Evolutionary conservation across 2,888 invertebrate genomes (phyloP).

Genomic region (Atherix ibis): DNA sequence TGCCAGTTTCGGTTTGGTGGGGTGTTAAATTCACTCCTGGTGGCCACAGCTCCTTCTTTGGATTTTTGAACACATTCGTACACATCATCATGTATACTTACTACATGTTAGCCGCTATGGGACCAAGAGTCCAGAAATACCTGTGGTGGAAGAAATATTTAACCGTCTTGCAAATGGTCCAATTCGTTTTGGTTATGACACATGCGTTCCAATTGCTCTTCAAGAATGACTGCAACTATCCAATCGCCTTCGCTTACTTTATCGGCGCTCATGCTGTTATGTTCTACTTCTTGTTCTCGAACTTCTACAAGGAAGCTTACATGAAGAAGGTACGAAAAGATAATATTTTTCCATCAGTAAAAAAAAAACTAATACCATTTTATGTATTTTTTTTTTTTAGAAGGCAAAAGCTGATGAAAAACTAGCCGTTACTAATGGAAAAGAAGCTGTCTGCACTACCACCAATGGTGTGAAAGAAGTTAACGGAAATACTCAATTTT

Average conservation of each 20-base stretch:
- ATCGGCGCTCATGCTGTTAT: slow-evolving; percentile 83
- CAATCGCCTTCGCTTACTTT: slow-evolving; percentile 75
- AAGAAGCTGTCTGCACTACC: slow-evolving; percentile 2
- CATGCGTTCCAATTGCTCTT: slow-evolving; percentile 83
- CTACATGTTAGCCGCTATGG: slow-evolving; percentile 77
- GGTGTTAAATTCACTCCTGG: slow-evolving; percentile 80
- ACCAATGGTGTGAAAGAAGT: slow-evolving; percentile 18
- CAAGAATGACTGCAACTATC: slow-evolving; percentile 72
- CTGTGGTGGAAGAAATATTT: slow-evolving; percentile 95
- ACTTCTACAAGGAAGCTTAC: slow-evolving; percentile 77
- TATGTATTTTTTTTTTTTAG: slow-evolving; percentile 4
- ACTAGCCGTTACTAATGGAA: neutral
- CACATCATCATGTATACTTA: slow-evolving; percentile 93
- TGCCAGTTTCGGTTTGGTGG: slow-evolving; percentile 90
- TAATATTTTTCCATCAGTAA: slow-evolving; percentile 11
- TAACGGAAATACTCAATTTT: slow-evolving; percentile 20
- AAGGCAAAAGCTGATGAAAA: slow-evolving; percentile 5
- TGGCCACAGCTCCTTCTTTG: slow-evolving; percentile 88
- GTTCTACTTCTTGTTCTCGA: slow-evolving; percentile 83
- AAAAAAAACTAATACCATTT: too few relatives aligned
- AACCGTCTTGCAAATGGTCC: slow-evolving; percentile 82
- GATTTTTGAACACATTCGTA: slow-evolving; percentile 84
- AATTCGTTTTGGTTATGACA: slow-evolving; percentile 73
- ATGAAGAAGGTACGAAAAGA: slow-evolving; percentile 29
- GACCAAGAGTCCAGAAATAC: slow-evolving; percentile 71